Base-by-base conservation (phyloP, 2,888 invertebrate genomes). In the Xylophagus ater region DNA sequence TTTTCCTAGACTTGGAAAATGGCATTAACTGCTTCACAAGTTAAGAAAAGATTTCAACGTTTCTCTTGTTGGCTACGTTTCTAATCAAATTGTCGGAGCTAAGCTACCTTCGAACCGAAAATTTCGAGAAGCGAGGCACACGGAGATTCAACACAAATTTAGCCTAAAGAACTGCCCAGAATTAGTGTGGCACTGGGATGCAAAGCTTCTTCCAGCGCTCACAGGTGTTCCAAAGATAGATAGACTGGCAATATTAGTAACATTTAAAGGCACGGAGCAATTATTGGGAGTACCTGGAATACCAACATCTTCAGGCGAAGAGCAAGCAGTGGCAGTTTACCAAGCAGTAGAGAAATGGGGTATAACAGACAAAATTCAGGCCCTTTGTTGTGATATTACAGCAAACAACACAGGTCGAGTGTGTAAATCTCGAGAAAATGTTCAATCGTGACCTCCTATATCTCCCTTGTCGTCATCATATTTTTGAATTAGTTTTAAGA, bases 401-500 rank as follows among this genome's bases (percentile, higher is more conserved):
- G 30, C 17, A 9, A 14, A n/a, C 17, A 14, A 30, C 30, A 7
- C 15, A 7, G 30, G 5, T 15, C 30, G 30, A 30, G 17, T 15
- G 6, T 15, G 13, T 15, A 30, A 30, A 30, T 15, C 17, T 14
- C 8, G n/a, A 30, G n/a, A 6, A 14, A 14, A 15, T 30, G 13
- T 30, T 30, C 13, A 30, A 30, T 30, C 30, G 15, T 15, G 17
- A 30, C n/a, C 13, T 30, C 7, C 8, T 30, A n/a, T 13, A 14
- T 17, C 7, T 12, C 7, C 15, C 6, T 30, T 14, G 30, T 17
- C 30, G 30, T 30, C 30, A 30, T 12, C 17, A 30, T n/a, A 30
- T 30, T 30, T 30, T 30, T 30, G 17, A 30, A 17, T 30, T 30
- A 30, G 30, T 30, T 30, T 30, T 30, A 17, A 30, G 30, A 17